Conservation (phyloP, 2,797 vertebrate genomes). For the Thripadectes ignobilis region DNA sequence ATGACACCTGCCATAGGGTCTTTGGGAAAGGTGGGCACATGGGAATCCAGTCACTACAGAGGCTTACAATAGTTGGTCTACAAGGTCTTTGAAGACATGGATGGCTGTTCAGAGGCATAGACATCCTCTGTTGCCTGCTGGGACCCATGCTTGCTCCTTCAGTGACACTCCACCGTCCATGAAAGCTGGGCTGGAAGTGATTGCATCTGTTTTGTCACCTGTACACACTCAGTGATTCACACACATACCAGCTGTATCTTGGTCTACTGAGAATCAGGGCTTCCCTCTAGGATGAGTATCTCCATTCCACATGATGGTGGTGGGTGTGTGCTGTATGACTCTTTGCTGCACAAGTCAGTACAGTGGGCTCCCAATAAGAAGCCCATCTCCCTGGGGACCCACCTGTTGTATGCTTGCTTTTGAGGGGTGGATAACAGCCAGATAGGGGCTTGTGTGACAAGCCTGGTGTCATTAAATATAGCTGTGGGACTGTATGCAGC, state of each 20-base stretch:
- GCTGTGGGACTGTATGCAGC: background rate
- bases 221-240: background rate
- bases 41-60: background rate
- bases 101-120: background rate
- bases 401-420: background rate
- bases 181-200: background rate
- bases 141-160: rapidly evolving
- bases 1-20: rapidly evolving
- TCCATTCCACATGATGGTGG: background rate
- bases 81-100: background rate
- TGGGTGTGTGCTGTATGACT: rapidly evolving
- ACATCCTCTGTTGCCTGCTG: background rate
- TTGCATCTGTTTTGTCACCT: background rate
- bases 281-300: background rate
- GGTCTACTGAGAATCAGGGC: background rate
- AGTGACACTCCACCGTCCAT: rapidly evolving
- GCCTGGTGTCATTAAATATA: background rate
- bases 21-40: rapidly evolving
- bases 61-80: rapidly evolving
- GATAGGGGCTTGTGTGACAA: background rate
- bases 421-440: rapidly evolving
- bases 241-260: rapidly evolving
- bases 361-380: background rate
- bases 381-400: background rate
- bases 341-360: background rate